Conservation (phyloP, 2,888 invertebrate genomes). For the Esperia sulphurella region DNA sequence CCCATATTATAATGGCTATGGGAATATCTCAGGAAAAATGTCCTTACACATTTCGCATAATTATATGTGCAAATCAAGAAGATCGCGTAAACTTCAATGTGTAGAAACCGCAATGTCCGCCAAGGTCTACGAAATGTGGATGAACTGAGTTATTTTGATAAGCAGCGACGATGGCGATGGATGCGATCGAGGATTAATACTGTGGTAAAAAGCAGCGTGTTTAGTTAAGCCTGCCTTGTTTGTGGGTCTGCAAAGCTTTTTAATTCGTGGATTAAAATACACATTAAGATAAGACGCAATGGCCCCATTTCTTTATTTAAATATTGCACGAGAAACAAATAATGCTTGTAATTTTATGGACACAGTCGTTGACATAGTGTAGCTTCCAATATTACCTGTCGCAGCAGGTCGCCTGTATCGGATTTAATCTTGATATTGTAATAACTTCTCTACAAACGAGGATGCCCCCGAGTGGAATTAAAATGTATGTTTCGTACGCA, state of each 20-base stretch:
- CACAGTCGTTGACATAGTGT: constrained; percentile 21
- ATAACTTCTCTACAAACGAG: constrained; percentile 24
- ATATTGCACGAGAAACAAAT: neutral
- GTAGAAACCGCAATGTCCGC: too few species aligned
- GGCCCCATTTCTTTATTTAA: neutral
- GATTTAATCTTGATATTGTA: constrained; percentile 19
- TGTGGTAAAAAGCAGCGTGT: too few species aligned
- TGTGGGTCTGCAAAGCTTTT: neutral
- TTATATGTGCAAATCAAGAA: too few species aligned
- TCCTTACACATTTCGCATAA: too few species aligned
- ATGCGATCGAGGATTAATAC: too few species aligned
- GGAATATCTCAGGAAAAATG: too few species aligned
- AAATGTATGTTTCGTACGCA: constrained; percentile 22
- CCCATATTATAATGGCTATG: too few species aligned
- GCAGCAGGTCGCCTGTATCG: constrained; percentile 23
- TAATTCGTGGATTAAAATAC: neutral
- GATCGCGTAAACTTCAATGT: too few species aligned
- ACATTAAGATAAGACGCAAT: neutral
- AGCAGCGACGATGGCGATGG: too few species aligned
- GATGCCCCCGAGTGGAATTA: constrained; percentile 24
- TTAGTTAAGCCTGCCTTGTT: neutral
- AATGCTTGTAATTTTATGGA: constrained; percentile 16
- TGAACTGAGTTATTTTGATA: too few species aligned
- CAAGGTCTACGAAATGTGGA: too few species aligned
- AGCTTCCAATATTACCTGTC: constrained; percentile 25